Conservation (phyloP, 2,888 invertebrate species). For the Apantesis nais region DNA sequence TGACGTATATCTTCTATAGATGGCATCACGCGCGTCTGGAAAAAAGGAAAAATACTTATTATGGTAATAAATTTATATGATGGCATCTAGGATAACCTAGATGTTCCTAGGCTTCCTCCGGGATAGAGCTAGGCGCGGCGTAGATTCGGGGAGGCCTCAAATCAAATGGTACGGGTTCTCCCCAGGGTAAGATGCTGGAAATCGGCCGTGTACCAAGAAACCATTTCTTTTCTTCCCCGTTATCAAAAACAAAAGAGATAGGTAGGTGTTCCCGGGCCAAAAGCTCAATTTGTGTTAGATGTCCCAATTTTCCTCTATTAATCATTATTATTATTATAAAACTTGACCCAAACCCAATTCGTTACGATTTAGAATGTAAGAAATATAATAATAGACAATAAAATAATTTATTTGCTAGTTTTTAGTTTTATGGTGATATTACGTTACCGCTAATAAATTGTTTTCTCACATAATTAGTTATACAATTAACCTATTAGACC, state of each 20-base stretch:
- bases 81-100: background rate
- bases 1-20: slow-evolving; percentile 4
- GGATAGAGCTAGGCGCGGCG: too few relatives aligned
- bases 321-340: background rate
- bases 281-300: too few relatives aligned
- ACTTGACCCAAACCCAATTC: background rate
- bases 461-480: slow-evolving; percentile 1
- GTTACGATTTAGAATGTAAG: background rate
- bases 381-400: slow-evolving; percentile 2
- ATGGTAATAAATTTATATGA: background rate
- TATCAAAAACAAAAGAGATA: too few relatives aligned
- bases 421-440: background rate
- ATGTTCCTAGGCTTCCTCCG: background rate
- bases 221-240: too few relatives aligned
- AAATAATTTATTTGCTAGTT: background rate
- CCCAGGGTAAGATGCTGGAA: too few relatives aligned
- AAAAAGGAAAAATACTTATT: background rate
- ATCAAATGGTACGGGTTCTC: too few relatives aligned
- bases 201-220: too few relatives aligned
- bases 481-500: background rate
- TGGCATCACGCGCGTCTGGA: slow-evolving; percentile 4
- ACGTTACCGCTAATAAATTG: background rate
- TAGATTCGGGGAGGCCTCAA: too few relatives aligned
- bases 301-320: background rate
- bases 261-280: too few relatives aligned